Conservation (phyloP, 2,888 invertebrate species). For the Drosophila emarginata region DNA sequence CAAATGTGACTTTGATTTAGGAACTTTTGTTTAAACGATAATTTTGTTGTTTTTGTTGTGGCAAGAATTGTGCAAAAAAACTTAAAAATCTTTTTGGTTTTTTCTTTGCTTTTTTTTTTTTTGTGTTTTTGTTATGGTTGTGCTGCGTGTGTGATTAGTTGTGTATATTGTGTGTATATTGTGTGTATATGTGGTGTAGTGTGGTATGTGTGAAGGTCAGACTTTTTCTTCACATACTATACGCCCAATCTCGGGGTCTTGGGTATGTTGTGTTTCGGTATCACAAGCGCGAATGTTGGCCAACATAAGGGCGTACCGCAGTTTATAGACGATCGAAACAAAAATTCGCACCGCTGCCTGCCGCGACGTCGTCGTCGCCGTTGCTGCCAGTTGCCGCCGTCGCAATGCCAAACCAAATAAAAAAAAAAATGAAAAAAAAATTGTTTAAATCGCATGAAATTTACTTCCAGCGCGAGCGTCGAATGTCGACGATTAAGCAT, state of each 20-base stretch:
- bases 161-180: background rate
- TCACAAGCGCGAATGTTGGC: constrained; percentile 67
- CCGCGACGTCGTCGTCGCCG: constrained; percentile 1
- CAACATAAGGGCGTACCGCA: constrained; percentile 61
- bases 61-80: constrained; percentile 61
- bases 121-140: no score
- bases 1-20: constrained; percentile 51
- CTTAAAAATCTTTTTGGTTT: constrained; percentile 13
- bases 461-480: constrained; percentile 45
- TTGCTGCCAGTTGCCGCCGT: constrained; percentile 38
- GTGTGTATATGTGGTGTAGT: background rate
- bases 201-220: constrained; percentile 36
- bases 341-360: constrained; percentile 11
- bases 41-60: constrained; percentile 37
- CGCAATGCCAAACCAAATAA: constrained; percentile 67
- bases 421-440: background rate
- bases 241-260: constrained; percentile 16
- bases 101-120: no score
- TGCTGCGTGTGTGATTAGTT: background rate
- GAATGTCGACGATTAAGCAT: constrained; percentile 4
- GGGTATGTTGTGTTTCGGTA: constrained; percentile 44
- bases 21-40: constrained; percentile 46
- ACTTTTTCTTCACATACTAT: constrained; percentile 37
- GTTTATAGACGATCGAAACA: constrained; percentile 63
- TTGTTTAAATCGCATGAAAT: constrained; percentile 62